Base-by-base conservation (phyloP, 2,113 vertebrate species). In the Perca flavescens region DNA sequence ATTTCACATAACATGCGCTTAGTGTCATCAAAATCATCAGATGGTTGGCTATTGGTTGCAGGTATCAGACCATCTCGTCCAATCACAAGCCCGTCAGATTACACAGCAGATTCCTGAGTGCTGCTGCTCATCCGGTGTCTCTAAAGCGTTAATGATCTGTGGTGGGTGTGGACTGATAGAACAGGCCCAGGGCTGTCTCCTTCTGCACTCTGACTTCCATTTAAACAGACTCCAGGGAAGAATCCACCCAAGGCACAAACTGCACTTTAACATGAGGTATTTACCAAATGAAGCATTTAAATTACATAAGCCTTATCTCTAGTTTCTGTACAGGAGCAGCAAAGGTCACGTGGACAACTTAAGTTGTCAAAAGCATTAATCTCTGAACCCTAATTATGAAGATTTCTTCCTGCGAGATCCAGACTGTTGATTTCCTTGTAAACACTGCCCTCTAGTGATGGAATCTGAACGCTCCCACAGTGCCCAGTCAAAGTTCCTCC, bases 391-490 rank as follows among this genome's bases (percentile, higher is more conserved):
- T 49, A 1, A 50, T 28, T 40, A 40, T 28, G 46, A 2, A 50
- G 28, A 9, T 1, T 46, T 72, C 19, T 46, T 3, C 7, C 36
- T 25, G 5, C 4, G 34, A 34, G 36, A 5, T 0, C 3, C 4
- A 3, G 3, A 58, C 5, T 52, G n/a, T 0, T 4, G 22, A 72
- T 88, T 82, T 76, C 36, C 87, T 77, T 53, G 91, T 13, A 25
- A 77, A 90, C 25, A 36, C 7, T 22, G 74, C 91, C 89, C 89
- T 72, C 93, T 86, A 77, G 77, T 56, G 92, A 1, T 43, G 0
- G 4, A 15, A 5, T 5, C n/a, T 0, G n/a, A 69, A 49, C 47
- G 34, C 13, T 52, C 50, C 3, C 0, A 31, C 31, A 34, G 4
- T 34, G 31, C 31, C 0, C 31, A 0, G 31, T 34, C 1, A 34